A percentile compares a stretch with the other conserved stretches of the same genome.
Conservation (phyloP, 2,888 invertebrate species). For the Allolobophora icterica region DNA sequence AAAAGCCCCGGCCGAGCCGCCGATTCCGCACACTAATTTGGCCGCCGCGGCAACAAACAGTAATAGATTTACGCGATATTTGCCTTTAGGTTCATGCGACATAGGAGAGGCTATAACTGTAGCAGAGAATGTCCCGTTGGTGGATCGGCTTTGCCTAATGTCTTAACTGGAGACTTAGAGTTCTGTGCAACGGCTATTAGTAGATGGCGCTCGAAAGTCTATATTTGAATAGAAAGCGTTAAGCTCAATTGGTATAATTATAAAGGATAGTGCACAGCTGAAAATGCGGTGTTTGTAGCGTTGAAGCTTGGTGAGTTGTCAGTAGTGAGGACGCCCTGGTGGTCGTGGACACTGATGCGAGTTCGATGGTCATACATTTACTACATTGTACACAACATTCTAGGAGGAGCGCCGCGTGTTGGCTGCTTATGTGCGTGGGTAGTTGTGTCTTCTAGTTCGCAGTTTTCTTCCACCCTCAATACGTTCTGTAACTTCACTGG, state of each 20-base stretch:
- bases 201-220: background rate
- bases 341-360: background rate
- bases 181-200: background rate
- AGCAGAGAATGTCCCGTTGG: background rate
- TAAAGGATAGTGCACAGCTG: background rate
- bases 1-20: background rate
- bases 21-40: background rate
- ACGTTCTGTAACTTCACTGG: no score
- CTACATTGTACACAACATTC: no score
- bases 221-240: background rate
- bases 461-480: no score
- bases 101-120: background rate
- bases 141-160: background rate
- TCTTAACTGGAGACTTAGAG: background rate
- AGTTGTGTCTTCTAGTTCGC: no score
- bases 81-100: background rate
- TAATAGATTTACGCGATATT: conserved; percentile 2
- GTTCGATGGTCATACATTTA: background rate
- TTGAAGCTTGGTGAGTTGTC: background rate
- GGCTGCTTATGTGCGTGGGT: no score
- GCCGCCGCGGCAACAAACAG: background rate
- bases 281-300: background rate
- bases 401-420: no score
- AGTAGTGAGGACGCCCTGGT: background rate
- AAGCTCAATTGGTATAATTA: no score